Base-by-base conservation (phyloP, 2,888 invertebrate genomes). In the Sinelater perroti region DNA sequence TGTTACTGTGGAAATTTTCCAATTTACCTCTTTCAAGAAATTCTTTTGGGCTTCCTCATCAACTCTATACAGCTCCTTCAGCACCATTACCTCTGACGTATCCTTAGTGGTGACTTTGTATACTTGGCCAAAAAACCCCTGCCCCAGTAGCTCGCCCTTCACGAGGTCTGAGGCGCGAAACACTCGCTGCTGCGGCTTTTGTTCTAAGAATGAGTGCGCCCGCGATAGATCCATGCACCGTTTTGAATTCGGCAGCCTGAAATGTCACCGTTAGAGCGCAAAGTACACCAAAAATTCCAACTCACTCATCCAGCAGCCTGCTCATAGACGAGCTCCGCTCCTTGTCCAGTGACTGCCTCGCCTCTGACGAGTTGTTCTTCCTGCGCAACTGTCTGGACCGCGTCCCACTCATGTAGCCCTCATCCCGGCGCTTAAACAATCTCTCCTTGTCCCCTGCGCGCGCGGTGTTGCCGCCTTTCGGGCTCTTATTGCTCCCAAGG, bases 11-110 rank as follows among this genome's bases (percentile, higher is more conserved):
- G 16, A 1, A 6, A 1, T 36, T 36, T 6, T 6, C 4, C 6
- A 17, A 61, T 50, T 28, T 40, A 75, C 92, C 86, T 97, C 97
- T 79, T 96, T 95, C 24, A 97, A 82, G 75, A 97, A 97, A 79
- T 93, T 95, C 69, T 90, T 88, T 76, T 97, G 95, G 1, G 96
- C 96, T 70, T 93, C 94, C 73, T 95, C 96, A 73, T 97, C 96
- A 14, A 96, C 92, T 51, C 94, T 83, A 79, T 95, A 77, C 52
- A 97, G 82, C 74, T 97, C 95, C 73, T 97, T 97, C 31, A 97
- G 85, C 67, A 97, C 96, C 95, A 97, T 96, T 35, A 95, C 90
- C 79, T 97, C 96, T 63, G 89, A 89, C 0, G 95, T 95, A 66
- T 90, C 88, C 46, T 90, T 86, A 74, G 96, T 95, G 0, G 94